phyloP scores from a whole-genome alignment of 2,888 invertebrate genomes.

The Hirtodrosophila histrioides region DNA sequence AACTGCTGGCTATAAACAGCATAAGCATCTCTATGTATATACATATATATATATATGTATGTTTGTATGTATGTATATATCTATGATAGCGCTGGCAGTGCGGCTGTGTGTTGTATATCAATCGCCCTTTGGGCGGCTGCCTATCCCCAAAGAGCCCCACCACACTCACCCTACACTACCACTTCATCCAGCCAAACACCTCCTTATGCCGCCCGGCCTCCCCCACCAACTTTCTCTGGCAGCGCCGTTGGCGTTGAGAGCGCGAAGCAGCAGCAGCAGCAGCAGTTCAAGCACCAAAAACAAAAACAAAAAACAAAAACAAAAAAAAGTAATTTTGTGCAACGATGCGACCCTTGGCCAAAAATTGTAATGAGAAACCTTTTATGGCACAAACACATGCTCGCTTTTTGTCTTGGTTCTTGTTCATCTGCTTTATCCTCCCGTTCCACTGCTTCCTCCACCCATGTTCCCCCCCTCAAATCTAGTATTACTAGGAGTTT shows the following conservation, averaged over 20 bases:
- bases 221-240: conserved; percentile 24
- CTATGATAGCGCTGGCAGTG: conserved; percentile 24
- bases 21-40: conserved; percentile 49
- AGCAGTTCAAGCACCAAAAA: conserved; percentile 29
- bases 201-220: conserved; percentile 1
- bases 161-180: conserved; percentile 17
- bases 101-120: conserved; percentile 62
- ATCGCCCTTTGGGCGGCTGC: conserved; percentile 59
- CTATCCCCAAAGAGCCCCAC: conserved; percentile 22
- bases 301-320: conserved; percentile 1
- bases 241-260: conserved; percentile 53
- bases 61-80: conserved; percentile 22
- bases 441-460: neutral
- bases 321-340: conserved; percentile 71
- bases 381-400: conserved; percentile 76
- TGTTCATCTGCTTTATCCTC: conserved; percentile 21
- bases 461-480: neutral
- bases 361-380: conserved; percentile 77
- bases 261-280: conserved; percentile 38
- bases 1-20: conserved; percentile 61
- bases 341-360: conserved; percentile 78
- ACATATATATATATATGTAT: conserved; percentile 4
- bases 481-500: conserved; percentile 31
- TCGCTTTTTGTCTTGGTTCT: conserved; percentile 60
- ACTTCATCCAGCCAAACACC: conserved; percentile 28